Evolutionary conservation across 2,113 vertebrate species (phyloP).

Genomic region (Gallinago undulata): DNA sequence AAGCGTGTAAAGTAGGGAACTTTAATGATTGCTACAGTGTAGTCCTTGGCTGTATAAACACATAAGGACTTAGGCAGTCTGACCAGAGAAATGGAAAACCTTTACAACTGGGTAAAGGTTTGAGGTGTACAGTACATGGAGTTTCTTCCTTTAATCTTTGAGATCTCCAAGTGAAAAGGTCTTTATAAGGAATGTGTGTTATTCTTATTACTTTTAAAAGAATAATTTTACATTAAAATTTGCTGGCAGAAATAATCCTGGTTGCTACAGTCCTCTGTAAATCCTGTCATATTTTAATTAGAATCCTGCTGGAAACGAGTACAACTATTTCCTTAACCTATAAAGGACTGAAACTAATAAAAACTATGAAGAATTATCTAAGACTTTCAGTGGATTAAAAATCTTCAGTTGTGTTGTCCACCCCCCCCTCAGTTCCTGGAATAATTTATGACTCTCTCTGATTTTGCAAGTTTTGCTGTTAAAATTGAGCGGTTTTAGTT

Average conservation of each 20-base stretch:
- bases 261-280: constrained; percentile 11
- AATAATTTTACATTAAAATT: too few species aligned
- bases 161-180: not conserved
- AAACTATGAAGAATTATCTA: not conserved
- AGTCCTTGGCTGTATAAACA: not conserved
- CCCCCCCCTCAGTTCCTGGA: not conserved
- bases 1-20: not conserved
- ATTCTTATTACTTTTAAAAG: not conserved
- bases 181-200: not conserved
- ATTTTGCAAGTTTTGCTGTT: not conserved
- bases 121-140: not conserved
- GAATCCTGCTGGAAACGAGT: constrained; percentile 7
- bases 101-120: not conserved
- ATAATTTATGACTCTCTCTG: not conserved
- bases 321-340: not conserved
- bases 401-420: not conserved
- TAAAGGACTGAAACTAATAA: not conserved
- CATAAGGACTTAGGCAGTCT: not conserved
- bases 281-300: constrained; percentile 45
- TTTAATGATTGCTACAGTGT: not conserved
- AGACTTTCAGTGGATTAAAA: not conserved
- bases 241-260: not conserved
- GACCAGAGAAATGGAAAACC: not conserved
- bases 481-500: not conserved
- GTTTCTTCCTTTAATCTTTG: not conserved